Evolutionary conservation across 2,888 invertebrate genomes (phyloP), one percentile per base, ranked within the genome.

Genomic region (Polydesmus complanatus): DNA sequence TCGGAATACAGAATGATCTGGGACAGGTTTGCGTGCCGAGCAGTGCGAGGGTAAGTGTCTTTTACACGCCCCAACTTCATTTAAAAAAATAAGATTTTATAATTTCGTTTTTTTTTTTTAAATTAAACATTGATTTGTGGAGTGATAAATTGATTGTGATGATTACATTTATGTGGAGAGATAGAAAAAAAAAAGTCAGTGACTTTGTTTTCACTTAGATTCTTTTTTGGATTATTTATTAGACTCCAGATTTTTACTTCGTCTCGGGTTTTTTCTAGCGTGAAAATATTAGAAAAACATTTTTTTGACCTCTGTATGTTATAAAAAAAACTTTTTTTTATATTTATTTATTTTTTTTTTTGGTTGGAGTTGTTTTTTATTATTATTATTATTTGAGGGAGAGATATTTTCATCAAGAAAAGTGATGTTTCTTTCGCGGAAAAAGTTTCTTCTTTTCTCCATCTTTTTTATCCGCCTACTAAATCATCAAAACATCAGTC

Each of bases 1-100:
- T 74, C 65, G 74, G 74, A 55, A 71, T 73, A 58, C 74, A 73
- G 67, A 74, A 73, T 69, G 74, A 74, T 66, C 68, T 74, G 66
- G 74, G 73, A 27, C 73, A 72, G 68, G 73, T 73, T 60, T 69
- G 70, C 63, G 69, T 72, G 62, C 68, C 70, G 14, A 66, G 67
- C 63, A 63, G 37, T 37, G 37, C 67, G 11, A 69, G 68, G 68
- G 68, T 68, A 66, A 64, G 64, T 37, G 18, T 14, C 5, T 14
- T n/a, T n/a, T n/a, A n/a, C n/a, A n/a, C n/a, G n/a, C n/a, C n/a
- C n/a, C n/a, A n/a, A n/a, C n/a, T n/a, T n/a, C n/a, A n/a, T n/a
- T n/a, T n/a, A n/a, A n/a, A n/a, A n/a, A n/a, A n/a, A n/a, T n/a
- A n/a, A n/a, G n/a, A n/a, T n/a, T n/a, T n/a, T n/a, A n/a, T n/a